Percentiles rank a stretch among this genome's conserved stretches.
These are phyloP conservation scores for Pangasius larnaudii DNA, from an alignment of 2,797 vertebrate species.

Conservation along the genomic window DNA sequence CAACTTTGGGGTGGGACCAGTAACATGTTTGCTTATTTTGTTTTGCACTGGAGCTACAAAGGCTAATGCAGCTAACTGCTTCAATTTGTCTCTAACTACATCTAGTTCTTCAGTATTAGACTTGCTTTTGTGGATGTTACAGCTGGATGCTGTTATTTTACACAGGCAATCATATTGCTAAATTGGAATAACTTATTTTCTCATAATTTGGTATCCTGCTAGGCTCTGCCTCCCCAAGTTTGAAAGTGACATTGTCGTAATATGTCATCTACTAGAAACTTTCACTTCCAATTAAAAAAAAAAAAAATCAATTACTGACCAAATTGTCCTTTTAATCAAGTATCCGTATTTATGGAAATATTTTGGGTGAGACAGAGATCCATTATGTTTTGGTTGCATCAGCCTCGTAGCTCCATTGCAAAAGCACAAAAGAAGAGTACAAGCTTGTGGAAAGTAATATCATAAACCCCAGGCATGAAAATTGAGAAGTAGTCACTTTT, in stretches of 20 bases:
- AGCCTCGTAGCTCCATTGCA: not conserved
- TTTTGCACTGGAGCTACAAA: not conserved
- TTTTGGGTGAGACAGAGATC: not conserved
- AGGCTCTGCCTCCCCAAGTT: not conserved
- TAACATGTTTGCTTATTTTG: not conserved
- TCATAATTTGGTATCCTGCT: not conserved
- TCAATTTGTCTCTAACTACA: not conserved
- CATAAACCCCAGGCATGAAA: not conserved
- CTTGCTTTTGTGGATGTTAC: not conserved
- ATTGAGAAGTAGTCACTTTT: not conserved
- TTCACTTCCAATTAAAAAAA: too few species aligned
- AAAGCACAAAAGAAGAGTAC: not conserved
- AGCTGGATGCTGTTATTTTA: not conserved
- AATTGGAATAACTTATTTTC: not conserved
- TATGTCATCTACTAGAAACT: too few species aligned
- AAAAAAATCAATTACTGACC: not conserved
- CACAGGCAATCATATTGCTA: too few species aligned
- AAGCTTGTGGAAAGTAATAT: too few species aligned
- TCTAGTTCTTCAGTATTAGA: not conserved
- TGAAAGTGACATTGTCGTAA: not conserved
- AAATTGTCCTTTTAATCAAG: not conserved
- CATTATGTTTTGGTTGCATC: not conserved
- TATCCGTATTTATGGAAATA: not conserved
- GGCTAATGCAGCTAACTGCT: not conserved
- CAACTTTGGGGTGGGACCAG: not conserved